These are phyloP conservation scores for Gibbula magus DNA, from an alignment of 2,888 invertebrate species.

Conservation along the genomic window DNA sequence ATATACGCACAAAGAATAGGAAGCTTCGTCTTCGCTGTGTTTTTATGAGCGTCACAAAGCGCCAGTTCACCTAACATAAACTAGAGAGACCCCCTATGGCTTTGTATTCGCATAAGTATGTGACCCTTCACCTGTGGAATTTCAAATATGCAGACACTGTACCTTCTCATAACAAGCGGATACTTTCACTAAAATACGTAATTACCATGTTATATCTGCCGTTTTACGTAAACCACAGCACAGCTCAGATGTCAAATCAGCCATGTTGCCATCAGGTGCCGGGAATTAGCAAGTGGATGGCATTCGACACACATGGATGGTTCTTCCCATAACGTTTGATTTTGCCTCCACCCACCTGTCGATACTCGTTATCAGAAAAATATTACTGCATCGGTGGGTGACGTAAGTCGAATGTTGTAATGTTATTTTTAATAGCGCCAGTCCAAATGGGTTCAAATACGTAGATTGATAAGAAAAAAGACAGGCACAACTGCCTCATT, in stretches of 20 bases:
- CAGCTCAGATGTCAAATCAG: too few species aligned
- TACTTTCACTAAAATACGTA: neutral
- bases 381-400: too few species aligned
- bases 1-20: neutral
- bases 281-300: neutral
- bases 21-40: neutral
- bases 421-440: too few species aligned
- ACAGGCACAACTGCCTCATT: too few species aligned
- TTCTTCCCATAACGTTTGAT: neutral
- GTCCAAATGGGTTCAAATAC: too few species aligned
- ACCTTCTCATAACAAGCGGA: neutral
- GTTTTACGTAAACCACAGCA: neutral
- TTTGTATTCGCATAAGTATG: neutral
- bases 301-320: neutral
- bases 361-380: neutral
- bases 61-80: neutral
- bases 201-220: neutral
- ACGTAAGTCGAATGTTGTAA: too few species aligned
- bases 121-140: conserved; percentile 5
- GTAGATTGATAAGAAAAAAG: too few species aligned
- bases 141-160: neutral
- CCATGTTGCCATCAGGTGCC: too few species aligned
- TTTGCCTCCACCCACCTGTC: conserved; percentile 13
- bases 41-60: neutral
- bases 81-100: neutral